Evolutionary conservation across 2,888 invertebrate species (phyloP).

Genomic region (Lasioglossum zephyrum): DNA sequence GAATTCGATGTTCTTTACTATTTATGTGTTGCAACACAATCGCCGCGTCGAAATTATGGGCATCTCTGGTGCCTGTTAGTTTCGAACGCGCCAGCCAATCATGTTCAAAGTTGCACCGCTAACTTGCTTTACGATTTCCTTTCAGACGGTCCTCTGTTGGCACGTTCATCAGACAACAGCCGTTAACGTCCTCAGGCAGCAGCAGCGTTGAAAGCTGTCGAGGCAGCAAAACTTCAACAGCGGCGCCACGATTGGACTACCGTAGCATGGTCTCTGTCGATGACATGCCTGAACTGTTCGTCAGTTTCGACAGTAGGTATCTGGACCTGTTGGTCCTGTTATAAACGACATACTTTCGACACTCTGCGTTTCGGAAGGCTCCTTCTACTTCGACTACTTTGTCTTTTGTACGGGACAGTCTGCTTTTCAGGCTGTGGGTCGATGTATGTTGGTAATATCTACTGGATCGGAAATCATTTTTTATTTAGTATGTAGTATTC

Average conservation of each 20-base stretch:
- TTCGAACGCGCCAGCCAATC: constrained; percentile 27
- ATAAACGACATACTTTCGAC: not conserved
- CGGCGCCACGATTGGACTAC: constrained; percentile 93
- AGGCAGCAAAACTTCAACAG: constrained; percentile 86
- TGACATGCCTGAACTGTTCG: constrained; percentile 97
- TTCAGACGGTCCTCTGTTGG: constrained; percentile 94
- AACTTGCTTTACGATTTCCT: constrained; percentile 58
- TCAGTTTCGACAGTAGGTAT: constrained; percentile 96
- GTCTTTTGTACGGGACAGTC: constrained; percentile 9
- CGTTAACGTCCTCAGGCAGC: constrained; percentile 83
- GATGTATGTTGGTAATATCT: not conserved
- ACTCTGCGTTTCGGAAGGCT: constrained; percentile 32
- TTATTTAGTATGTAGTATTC: not conserved
- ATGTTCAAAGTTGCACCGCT: not conserved
- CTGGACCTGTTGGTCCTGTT: not conserved
- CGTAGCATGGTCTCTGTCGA: constrained; percentile 97
- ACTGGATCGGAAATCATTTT: not conserved
- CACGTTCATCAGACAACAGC: constrained; percentile 91
- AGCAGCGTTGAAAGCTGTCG: constrained; percentile 88
- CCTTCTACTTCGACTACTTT: constrained; percentile 9
- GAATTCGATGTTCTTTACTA: constrained; percentile 38
- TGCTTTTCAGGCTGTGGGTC: not conserved
- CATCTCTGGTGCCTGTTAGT: constrained; percentile 28
- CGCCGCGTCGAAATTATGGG: constrained; percentile 54
- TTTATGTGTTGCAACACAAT: constrained; percentile 30